Percentiles rank a stretch among this genome's conserved stretches.
These are phyloP conservation scores for Pseudotriccus pelzelni DNA, from an alignment of 2,797 vertebrate genomes.

Conservation along the genomic window DNA sequence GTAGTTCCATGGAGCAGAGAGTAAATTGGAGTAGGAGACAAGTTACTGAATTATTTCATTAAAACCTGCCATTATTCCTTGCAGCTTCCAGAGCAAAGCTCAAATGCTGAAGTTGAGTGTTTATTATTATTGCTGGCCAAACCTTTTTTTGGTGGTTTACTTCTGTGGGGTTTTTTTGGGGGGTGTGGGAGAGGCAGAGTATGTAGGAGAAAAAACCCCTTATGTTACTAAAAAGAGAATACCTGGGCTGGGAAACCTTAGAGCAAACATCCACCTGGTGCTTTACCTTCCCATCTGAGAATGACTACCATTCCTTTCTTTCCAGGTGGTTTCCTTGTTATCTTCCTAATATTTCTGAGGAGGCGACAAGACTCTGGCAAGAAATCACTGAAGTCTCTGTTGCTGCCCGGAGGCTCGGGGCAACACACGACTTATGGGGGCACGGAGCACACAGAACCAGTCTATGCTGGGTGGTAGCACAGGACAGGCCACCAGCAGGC, in stretches of 20 bases:
- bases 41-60: background rate
- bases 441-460: slow-evolving; percentile 81
- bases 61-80: background rate
- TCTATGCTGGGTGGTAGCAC: slow-evolving; percentile 89
- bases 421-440: slow-evolving; percentile 77
- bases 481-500: rapidly evolving
- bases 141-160: background rate
- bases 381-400: slow-evolving; percentile 73
- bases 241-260: background rate
- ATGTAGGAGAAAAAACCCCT: rapidly evolving
- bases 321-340: slow-evolving; percentile 78
- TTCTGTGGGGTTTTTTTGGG: background rate
- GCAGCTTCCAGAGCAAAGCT: background rate
- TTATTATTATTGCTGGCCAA: background rate
- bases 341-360: slow-evolving; percentile 79
- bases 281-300: background rate
- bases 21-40: background rate
- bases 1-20: background rate
- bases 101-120: background rate
- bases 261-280: background rate
- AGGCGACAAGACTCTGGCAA: slow-evolving; percentile 69
- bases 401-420: slow-evolving; percentile 75
- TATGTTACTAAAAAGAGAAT: background rate
- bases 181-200: background rate
- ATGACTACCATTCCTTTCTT: background rate